Evolutionary conservation across 2,888 invertebrate species (phyloP).

Genomic region (Meandrusa payeni): DNA sequence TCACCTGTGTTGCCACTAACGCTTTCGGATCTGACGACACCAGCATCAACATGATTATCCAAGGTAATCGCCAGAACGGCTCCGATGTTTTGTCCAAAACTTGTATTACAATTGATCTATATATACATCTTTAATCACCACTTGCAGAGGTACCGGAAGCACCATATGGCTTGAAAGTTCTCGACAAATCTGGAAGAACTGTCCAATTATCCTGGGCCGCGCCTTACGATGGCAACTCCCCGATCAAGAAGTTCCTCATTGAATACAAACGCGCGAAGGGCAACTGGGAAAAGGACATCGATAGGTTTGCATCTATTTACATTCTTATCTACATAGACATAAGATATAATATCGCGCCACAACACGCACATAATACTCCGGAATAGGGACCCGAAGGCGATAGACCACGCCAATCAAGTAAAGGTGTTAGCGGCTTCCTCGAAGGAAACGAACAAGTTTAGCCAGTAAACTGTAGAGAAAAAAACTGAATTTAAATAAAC

Average conservation of each 20-base stretch:
- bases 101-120: too few relatives aligned
- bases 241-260: conserved; percentile 92
- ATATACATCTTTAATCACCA: too few relatives aligned
- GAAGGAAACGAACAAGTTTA: too few relatives aligned
- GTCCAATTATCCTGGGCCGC: conserved; percentile 96
- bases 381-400: too few relatives aligned
- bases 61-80: conserved; percentile 85
- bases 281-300: conserved; percentile 88
- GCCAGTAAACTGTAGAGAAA: too few relatives aligned
- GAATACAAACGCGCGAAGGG: conserved; percentile 93
- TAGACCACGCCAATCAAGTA: too few relatives aligned
- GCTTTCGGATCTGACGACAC: conserved; percentile 96
- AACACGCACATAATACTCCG: too few relatives aligned
- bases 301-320: conserved; percentile 76
- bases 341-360: too few relatives aligned
- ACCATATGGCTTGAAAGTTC: conserved; percentile 92
- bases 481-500: too few relatives aligned
- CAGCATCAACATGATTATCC: conserved; percentile 97
- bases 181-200: conserved; percentile 94
- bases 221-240: conserved; percentile 95
- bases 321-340: too few relatives aligned
- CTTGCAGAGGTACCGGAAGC: conserved; percentile 91
- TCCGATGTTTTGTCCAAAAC: too few relatives aligned
- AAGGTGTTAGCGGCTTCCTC: too few relatives aligned
- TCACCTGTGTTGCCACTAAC: conserved; percentile 95